Evolutionary conservation across 2,113 vertebrate genomes (phyloP).

Genomic region (Diadophis punctatus): DNA sequence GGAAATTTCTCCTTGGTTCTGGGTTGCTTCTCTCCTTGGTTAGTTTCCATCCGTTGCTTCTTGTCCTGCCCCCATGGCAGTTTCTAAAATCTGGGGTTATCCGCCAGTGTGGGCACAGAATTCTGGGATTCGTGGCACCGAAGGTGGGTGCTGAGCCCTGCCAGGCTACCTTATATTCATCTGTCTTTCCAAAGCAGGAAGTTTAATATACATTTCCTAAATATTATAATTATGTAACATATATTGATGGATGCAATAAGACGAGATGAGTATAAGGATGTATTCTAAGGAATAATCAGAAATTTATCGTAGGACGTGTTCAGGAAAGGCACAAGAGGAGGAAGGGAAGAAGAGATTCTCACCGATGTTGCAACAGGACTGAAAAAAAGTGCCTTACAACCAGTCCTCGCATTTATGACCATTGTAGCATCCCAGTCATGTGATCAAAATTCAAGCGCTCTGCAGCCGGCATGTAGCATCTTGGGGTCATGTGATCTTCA

Average conservation of each 20-base stretch:
- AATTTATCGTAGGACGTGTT: background rate
- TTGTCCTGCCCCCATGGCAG: background rate
- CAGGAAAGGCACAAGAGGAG: background rate
- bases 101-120: background rate
- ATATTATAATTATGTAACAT: background rate
- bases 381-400: no score
- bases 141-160: background rate
- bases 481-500: no score
- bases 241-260: background rate
- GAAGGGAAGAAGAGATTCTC: background rate
- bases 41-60: background rate
- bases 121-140: background rate
- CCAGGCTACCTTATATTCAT: no score
- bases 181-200: background rate
- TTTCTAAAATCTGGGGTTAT: background rate
- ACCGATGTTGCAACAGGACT: no score
- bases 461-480: no score
- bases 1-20: no score
- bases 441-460: no score
- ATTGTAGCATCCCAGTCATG: no score
- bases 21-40: background rate
- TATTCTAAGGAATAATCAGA: background rate
- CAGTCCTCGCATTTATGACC: no score
- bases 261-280: background rate
- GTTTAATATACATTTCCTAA: background rate